These are phyloP conservation scores for Amaurobius ferox DNA, from an alignment of 2,888 invertebrate genomes.

Conservation along the genomic window DNA sequence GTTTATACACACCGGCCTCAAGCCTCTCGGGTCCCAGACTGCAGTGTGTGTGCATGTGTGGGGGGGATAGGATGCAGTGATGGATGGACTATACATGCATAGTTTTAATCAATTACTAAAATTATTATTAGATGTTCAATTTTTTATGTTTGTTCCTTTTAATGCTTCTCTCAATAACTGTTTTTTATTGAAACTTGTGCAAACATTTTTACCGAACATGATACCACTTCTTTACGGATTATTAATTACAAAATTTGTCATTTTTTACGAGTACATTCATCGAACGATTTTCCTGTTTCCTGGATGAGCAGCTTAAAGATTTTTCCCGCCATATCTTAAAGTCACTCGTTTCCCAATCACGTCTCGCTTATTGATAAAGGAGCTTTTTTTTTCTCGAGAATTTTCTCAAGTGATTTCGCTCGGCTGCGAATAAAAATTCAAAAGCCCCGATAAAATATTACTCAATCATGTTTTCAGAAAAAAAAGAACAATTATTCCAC, in stretches of 20 bases:
- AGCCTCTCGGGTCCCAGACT: too few relatives aligned
- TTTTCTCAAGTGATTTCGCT: background rate
- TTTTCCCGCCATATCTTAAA: background rate
- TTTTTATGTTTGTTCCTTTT: too few relatives aligned
- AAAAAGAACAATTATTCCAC: too few relatives aligned
- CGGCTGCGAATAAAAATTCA: background rate
- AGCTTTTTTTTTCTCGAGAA: background rate
- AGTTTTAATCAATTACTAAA: too few relatives aligned
- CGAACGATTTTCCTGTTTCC: background rate
- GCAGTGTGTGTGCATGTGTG: too few relatives aligned
- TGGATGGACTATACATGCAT: too few relatives aligned
- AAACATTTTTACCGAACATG: background rate
- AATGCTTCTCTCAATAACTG: too few relatives aligned
- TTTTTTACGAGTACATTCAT: background rate
- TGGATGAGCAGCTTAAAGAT: background rate
- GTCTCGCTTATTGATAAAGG: background rate
- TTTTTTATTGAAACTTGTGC: background rate
- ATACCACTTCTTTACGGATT: background rate
- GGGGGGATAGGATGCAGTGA: too few relatives aligned
- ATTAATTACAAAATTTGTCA: background rate
- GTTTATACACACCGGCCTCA: too few relatives aligned
- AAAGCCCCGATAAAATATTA: too few relatives aligned
- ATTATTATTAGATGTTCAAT: too few relatives aligned
- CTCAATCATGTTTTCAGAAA: too few relatives aligned
- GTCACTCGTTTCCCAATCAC: background rate